phyloP scores from a whole-genome alignment of 2,113 vertebrate species.

The Sula dactylatra region DNA sequence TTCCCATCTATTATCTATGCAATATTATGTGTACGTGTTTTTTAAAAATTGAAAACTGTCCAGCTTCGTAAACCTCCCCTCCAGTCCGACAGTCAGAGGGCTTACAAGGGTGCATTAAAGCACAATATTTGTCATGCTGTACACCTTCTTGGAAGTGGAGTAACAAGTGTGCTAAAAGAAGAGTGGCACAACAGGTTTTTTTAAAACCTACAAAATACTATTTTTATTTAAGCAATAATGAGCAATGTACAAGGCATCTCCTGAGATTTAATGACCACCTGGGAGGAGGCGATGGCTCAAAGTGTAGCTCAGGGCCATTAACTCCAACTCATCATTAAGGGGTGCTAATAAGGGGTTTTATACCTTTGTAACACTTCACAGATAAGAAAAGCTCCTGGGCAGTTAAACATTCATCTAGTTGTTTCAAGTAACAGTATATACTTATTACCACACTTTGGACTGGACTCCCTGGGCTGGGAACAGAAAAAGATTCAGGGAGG shows the following conservation, averaged over 20 bases:
- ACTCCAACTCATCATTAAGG: background rate
- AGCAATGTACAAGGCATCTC: background rate
- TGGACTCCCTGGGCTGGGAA: background rate
- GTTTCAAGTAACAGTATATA: background rate
- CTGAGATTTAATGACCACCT: background rate
- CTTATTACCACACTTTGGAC: background rate
- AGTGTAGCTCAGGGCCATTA: background rate
- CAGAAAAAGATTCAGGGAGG: fast-evolving
- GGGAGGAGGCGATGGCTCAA: background rate
- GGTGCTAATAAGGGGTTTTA: background rate
- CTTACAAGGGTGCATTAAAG: background rate
- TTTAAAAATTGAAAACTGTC: background rate
- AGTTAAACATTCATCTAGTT: background rate
- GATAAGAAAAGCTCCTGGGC: background rate
- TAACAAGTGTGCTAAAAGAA: background rate
- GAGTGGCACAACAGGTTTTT: background rate
- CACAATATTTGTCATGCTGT: background rate
- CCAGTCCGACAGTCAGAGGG: background rate
- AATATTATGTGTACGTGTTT: background rate
- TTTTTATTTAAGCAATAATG: background rate
- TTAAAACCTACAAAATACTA: background rate
- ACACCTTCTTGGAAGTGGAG: background rate
- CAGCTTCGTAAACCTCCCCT: background rate
- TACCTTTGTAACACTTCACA: background rate
- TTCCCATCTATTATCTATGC: slow-evolving; percentile 56